Evolutionary conservation across 2,888 invertebrate genomes (phyloP).

Genomic region (Terebella lapidaria): DNA sequence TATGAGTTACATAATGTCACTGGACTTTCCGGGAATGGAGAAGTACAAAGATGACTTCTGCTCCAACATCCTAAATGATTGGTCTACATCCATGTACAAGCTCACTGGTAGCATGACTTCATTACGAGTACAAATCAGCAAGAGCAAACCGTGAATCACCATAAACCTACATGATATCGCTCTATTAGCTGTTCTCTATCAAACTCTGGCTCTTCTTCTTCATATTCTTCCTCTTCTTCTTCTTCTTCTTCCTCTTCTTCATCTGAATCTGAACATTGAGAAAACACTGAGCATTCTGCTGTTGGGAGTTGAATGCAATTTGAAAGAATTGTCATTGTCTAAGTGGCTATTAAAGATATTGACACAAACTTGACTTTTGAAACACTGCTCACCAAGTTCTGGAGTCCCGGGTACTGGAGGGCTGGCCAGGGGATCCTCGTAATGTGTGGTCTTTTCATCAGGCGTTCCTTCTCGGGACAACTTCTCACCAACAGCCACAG

Average conservation of each 20-base stretch:
- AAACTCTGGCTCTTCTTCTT: conserved; percentile 35
- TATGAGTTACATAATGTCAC: background rate
- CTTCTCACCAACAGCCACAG: conserved; percentile 37
- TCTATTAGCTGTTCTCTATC: conserved; percentile 45
- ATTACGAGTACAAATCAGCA: background rate
- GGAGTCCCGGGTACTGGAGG: conserved; percentile 21
- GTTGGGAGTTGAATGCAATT: too few relatives aligned
- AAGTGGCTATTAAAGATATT: background rate
- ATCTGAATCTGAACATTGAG: background rate
- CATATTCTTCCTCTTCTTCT: conserved; percentile 36
- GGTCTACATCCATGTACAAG: too few relatives aligned
- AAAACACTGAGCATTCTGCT: too few relatives aligned
- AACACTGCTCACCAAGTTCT: background rate
- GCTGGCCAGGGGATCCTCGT: background rate
- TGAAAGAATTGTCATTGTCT: background rate
- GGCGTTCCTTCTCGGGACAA: conserved; percentile 43
- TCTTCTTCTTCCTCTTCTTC: conserved; percentile 13
- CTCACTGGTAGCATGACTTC: too few relatives aligned
- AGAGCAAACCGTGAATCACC: too few relatives aligned
- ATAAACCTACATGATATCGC: conserved; percentile 44
- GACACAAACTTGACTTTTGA: background rate
- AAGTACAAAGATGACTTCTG: too few relatives aligned
- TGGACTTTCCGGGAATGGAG: background rate
- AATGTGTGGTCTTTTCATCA: background rate
- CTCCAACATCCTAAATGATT: too few relatives aligned